phyloP scores from a whole-genome alignment of 2,113 vertebrate species.

The Chionis minor region DNA sequence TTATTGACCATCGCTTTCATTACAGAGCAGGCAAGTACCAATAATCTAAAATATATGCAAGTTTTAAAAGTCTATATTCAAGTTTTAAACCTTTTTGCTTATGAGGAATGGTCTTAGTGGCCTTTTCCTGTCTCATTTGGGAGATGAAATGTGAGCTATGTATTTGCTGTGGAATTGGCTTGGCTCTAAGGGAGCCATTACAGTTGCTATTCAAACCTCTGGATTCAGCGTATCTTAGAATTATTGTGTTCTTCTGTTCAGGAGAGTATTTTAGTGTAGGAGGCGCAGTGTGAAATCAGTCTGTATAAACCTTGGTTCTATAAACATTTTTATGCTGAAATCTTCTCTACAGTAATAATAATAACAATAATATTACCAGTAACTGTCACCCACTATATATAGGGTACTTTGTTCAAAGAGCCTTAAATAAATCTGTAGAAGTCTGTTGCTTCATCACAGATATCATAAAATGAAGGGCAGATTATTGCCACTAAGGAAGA shows the following conservation, averaged over 20 bases:
- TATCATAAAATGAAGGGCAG: background rate
- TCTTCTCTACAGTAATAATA: constrained; percentile 12
- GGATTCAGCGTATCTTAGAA: constrained; percentile 6
- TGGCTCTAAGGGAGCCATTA: constrained; percentile 51
- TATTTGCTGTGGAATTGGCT: constrained; percentile 34
- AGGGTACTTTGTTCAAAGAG: background rate
- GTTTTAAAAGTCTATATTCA: constrained; percentile 58
- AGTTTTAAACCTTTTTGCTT: constrained; percentile 63
- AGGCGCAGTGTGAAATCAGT: constrained; percentile 17
- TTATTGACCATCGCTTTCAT: constrained; percentile 54
- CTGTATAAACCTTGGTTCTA: constrained; percentile 8
- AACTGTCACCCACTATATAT: background rate
- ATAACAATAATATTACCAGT: background rate
- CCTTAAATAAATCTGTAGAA: background rate
- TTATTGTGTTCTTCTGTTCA: background rate
- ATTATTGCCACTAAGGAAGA: background rate
- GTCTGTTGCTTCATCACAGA: background rate
- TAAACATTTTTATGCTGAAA: background rate
- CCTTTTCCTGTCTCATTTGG: constrained; percentile 66
- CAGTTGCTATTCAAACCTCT: constrained; percentile 53
- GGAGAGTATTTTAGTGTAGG: background rate
- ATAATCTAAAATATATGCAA: constrained; percentile 55
- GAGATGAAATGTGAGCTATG: constrained; percentile 58
- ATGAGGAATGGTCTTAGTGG: constrained; percentile 62
- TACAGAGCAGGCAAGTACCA: constrained; percentile 51